These are phyloP conservation scores for Stenotaenia linearis DNA, from an alignment of 2,888 invertebrate species.

Conservation along the genomic window DNA sequence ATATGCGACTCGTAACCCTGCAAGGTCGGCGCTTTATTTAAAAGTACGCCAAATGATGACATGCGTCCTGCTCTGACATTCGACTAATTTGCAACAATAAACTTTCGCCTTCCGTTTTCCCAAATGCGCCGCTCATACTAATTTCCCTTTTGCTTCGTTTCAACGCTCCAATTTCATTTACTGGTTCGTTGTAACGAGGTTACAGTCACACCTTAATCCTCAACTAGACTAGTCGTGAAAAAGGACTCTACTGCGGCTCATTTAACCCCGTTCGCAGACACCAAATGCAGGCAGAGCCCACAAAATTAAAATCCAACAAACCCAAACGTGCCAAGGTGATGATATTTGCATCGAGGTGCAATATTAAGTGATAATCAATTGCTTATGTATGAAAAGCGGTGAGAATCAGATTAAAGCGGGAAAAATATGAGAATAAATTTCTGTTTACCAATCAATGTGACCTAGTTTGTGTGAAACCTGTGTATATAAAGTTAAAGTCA, in stretches of 20 bases:
- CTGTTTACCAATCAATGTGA: no score
- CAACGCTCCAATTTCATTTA: conserved; percentile 2
- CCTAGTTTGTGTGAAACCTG: no score
- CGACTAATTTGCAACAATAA: conserved; percentile 11
- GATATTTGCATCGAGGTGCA: not conserved
- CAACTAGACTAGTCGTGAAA: not conserved
- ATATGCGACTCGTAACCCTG: not conserved
- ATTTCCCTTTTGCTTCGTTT: conserved; percentile 15
- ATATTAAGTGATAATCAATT: not conserved
- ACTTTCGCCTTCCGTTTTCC: conserved; percentile 4
- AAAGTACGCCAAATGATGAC: not conserved
- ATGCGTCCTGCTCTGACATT: not conserved
- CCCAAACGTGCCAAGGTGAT: not conserved
- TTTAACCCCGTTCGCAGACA: not conserved
- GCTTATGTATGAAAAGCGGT: no score
- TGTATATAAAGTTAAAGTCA: no score
- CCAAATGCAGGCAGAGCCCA: not conserved
- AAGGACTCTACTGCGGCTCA: not conserved
- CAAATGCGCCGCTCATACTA: conserved; percentile 6
- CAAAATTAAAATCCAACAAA: not conserved
- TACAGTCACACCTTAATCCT: conserved; percentile 7
- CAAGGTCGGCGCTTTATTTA: not conserved
- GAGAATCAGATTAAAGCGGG: no score
- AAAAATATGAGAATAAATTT: no score
- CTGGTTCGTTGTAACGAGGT: not conserved